These are phyloP conservation scores for Oncorhynchus tshawytscha DNA, from an alignment of 2,113 vertebrate genomes.

Conservation along the genomic window DNA sequence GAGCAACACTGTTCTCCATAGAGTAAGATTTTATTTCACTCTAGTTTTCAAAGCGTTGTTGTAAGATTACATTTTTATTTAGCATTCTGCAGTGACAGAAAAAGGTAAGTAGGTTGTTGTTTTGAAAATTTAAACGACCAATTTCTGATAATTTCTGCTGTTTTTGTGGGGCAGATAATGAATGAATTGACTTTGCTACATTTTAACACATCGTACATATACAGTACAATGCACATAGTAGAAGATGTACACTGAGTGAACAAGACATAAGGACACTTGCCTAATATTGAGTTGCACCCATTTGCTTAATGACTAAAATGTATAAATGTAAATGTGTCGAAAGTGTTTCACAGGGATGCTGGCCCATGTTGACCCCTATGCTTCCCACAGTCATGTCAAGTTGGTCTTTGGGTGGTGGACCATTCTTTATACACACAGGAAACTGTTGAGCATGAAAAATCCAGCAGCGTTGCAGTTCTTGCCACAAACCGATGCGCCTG, in stretches of 20 bases:
- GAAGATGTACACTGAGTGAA: neutral
- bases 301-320: constrained; percentile 17
- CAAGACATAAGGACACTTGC: too few relatives aligned
- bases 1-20: neutral
- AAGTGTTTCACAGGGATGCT: too few relatives aligned
- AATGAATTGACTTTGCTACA: constrained; percentile 27
- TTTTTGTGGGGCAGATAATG: constrained; percentile 36
- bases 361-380: too few relatives aligned
- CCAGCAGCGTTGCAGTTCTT: too few relatives aligned
- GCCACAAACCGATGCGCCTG: too few relatives aligned
- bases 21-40: neutral
- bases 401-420: too few relatives aligned
- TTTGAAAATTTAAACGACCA: constrained; percentile 19
- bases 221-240: constrained; percentile 1
- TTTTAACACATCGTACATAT: constrained; percentile 17
- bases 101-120: neutral
- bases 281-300: constrained; percentile 2
- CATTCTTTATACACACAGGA: too few relatives aligned
- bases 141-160: constrained; percentile 25
- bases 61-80: neutral
- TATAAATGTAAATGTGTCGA: neutral
- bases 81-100: neutral
- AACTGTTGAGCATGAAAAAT: too few relatives aligned
- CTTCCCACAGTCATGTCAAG: too few relatives aligned
- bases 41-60: neutral